These are phyloP conservation scores for Haliclystus octoradiatus DNA, from an alignment of 30 jellyfish, hydroid and myxozoan species.

Conservation along the genomic window DNA sequence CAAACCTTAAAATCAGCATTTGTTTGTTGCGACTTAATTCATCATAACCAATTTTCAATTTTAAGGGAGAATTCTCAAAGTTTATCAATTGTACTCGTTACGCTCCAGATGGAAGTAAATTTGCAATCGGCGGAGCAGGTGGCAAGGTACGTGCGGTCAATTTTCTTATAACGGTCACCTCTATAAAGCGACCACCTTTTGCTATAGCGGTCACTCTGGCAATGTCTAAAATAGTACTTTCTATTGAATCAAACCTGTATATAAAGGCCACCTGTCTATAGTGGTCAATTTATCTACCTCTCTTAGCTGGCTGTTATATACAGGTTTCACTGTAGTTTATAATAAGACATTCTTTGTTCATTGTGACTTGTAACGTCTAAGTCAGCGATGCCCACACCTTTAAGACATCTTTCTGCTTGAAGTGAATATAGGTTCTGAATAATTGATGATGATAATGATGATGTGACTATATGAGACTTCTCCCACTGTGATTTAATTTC, in stretches of 20 bases:
- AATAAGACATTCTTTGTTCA: too few species aligned
- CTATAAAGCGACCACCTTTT: not conserved
- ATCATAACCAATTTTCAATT: too few species aligned
- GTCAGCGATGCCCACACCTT: too few species aligned
- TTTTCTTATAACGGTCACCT: not conserved
- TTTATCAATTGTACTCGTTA: slow-evolving; percentile 80
- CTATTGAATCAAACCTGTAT: not conserved
- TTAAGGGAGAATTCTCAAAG: slow-evolving; percentile 64
- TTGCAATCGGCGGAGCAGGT: slow-evolving; percentile 87
- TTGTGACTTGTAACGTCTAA: too few species aligned
- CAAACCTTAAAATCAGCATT: too few species aligned
- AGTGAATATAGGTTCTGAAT: too few species aligned
- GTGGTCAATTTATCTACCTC: not conserved
- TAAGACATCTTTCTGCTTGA: too few species aligned
- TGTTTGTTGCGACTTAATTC: not conserved
- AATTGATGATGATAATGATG: too few species aligned
- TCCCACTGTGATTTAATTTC: too few species aligned
- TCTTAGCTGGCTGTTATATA: not conserved
- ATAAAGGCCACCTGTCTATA: slow-evolving; percentile 1
- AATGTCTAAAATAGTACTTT: not conserved
- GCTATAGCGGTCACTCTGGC: not conserved
- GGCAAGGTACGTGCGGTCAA: slow-evolving; percentile 58
- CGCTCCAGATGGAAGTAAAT: slow-evolving; percentile 89
- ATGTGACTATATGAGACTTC: too few species aligned
- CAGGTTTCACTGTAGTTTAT: not conserved